These are phyloP conservation scores for Laticauda colubrina DNA, from an alignment of 2,113 vertebrate species.

Conservation along the genomic window DNA sequence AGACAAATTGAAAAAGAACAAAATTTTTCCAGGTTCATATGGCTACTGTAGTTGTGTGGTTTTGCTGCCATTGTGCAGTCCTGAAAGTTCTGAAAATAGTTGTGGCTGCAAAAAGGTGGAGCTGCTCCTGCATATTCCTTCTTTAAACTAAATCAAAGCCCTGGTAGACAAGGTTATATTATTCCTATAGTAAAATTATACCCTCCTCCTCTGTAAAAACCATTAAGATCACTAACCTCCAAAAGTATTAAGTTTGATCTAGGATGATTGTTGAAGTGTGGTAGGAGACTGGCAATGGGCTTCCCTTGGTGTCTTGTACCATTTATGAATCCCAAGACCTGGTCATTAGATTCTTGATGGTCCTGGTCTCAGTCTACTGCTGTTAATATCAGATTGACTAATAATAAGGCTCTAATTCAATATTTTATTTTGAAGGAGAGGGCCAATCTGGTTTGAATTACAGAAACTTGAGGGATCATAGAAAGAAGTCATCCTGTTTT, in stretches of 20 bases:
- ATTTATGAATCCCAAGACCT: neutral
- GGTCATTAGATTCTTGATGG: neutral
- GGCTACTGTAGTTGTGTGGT: neutral
- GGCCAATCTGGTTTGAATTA: neutral
- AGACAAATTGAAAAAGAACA: neutral
- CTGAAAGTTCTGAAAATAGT: neutral
- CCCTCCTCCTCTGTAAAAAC: slow-evolving; percentile 3
- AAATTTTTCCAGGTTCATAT: neutral
- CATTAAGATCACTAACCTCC: slow-evolving; percentile 45
- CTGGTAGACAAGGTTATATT: neutral
- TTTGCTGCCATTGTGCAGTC: neutral
- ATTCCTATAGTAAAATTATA: slow-evolving; percentile 23
- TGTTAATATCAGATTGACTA: neutral
- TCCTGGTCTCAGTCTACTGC: neutral
- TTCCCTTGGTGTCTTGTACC: neutral
- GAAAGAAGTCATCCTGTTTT: neutral
- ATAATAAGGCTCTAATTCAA: neutral
- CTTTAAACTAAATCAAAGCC: neutral
- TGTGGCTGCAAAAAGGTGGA: neutral
- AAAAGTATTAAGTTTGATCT: neutral
- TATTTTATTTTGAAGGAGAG: neutral
- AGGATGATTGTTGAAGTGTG: neutral
- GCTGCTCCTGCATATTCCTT: neutral
- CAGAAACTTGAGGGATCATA: neutral
- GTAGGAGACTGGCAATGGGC: neutral